These are phyloP conservation scores for Dicrurus megarhynchus DNA, from an alignment of 2,113 vertebrate genomes.

Conservation along the genomic window DNA sequence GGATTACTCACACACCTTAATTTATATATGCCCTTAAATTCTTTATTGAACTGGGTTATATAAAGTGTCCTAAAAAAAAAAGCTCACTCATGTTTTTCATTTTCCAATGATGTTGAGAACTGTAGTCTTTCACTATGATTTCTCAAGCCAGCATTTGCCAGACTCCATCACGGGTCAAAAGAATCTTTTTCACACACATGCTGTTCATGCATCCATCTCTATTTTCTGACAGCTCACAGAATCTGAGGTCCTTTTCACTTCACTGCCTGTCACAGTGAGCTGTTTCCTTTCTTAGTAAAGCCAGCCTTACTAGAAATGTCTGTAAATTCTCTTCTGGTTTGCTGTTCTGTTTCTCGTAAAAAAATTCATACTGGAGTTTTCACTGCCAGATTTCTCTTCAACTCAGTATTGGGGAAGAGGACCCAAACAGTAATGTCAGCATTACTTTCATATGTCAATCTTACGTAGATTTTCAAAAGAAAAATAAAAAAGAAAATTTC, in stretches of 20 bases:
- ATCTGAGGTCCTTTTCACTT: not conserved
- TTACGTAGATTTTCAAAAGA: not conserved
- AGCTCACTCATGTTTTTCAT: not conserved
- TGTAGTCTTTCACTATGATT: not conserved
- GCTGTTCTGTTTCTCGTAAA: not conserved
- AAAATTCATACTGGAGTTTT: not conserved
- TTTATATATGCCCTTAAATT: slow-evolving; percentile 4
- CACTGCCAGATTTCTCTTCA: not conserved
- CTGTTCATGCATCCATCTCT: not conserved
- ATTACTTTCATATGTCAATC: not conserved
- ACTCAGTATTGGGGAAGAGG: not conserved
- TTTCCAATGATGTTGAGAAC: not conserved
- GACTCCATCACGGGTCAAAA: not conserved
- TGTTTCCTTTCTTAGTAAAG: not conserved
- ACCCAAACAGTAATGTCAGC: not conserved
- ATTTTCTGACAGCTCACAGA: not conserved
- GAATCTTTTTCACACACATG: not conserved
- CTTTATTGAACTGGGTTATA: not conserved
- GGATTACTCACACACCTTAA: slow-evolving; percentile 5
- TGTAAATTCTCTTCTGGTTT: not conserved
- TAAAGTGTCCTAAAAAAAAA: not conserved
- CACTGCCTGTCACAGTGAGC: not conserved
- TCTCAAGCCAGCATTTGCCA: not conserved
- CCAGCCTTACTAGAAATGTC: not conserved
- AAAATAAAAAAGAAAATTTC: not conserved